These are phyloP conservation scores for Dromiciops gliroides DNA, from an alignment of 2,113 vertebrate species.

Conservation along the genomic window DNA sequence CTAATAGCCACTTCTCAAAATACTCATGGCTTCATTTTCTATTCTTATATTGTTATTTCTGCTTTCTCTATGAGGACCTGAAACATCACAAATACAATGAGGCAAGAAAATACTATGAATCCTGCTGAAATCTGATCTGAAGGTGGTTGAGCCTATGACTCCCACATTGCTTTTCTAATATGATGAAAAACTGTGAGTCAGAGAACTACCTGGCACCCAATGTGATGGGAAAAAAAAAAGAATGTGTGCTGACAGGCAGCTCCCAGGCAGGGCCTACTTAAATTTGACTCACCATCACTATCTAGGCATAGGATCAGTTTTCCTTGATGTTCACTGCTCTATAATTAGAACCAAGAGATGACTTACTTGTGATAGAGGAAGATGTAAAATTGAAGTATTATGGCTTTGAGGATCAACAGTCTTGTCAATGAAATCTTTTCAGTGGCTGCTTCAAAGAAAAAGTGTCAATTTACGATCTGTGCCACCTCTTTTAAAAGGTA, in stretches of 20 bases:
- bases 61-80: constrained; percentile 33
- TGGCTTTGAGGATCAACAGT: constrained; percentile 55
- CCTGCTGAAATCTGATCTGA: constrained; percentile 51
- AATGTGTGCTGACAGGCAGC: constrained; percentile 64
- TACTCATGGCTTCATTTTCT: neutral
- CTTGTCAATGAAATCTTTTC: constrained; percentile 37
- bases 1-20: neutral
- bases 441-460: constrained; percentile 54
- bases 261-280: constrained; percentile 50
- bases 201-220: constrained; percentile 37
- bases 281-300: constrained; percentile 68
- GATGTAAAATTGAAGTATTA: neutral
- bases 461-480: constrained; percentile 34
- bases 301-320: constrained; percentile 40
- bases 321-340: constrained; percentile 67
- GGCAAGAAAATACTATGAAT: constrained; percentile 54
- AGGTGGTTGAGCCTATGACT: constrained; percentile 34
- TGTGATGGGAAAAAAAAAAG: constrained; percentile 56
- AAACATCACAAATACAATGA: constrained; percentile 31
- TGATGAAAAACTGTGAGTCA: constrained; percentile 72
- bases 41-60: constrained; percentile 38
- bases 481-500: constrained; percentile 54
- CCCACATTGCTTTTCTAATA: constrained; percentile 54
- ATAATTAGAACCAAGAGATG: constrained; percentile 65
- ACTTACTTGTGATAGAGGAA: constrained; percentile 17